Evolutionary conservation across 2,888 invertebrate species (phyloP), one percentile per base, ranked within the genome.

Genomic region (Idaea aversata): DNA sequence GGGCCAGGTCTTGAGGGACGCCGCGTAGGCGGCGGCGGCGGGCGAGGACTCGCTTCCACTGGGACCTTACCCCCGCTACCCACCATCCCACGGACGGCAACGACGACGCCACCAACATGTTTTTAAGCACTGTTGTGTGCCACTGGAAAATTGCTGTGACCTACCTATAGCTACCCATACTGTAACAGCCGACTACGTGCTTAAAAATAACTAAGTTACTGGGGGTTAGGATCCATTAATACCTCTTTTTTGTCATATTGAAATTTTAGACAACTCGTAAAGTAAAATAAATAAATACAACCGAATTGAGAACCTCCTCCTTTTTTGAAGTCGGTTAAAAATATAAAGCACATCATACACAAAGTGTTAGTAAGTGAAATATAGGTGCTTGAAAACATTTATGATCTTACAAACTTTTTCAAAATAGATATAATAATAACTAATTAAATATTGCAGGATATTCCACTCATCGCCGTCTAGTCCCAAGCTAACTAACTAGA

Each of bases 1-100:
- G 88, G 90, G 90, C 88, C 90, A 86, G 84, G 77, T 85, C 92
- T 84, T 90, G 57, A 25, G 91, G 86, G 91, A 89, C 77, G 75
- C 77, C 77, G 85, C 83, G 91, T 85, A 90, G 90, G 90, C 87
- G 47, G 89, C 86, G 25, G 25, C 25, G 90, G 89, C 86, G 88
- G 88, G 89, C 83, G 88, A 87, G 88, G 86, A 87, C 87, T 88
- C 86, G 77, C 84, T 75, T 88, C 91, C 90, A 83, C 83, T 76
- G 92, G 90, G 91, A 89, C 83, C 76, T 69, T 73, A 73, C 81
- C 82, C 82, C 82, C 78, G 76, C 79, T 78, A 78, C 82, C 85
- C 82, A 82, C 87, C 82, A 76, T 79, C 82, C 79, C 79, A 77
- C 71, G 75, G 73, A 75, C 76, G 70, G 47, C 81, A 83, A 81